Evolutionary conservation across 2,797 vertebrate species (phyloP).

Genomic region (Gallirallus australis): DNA sequence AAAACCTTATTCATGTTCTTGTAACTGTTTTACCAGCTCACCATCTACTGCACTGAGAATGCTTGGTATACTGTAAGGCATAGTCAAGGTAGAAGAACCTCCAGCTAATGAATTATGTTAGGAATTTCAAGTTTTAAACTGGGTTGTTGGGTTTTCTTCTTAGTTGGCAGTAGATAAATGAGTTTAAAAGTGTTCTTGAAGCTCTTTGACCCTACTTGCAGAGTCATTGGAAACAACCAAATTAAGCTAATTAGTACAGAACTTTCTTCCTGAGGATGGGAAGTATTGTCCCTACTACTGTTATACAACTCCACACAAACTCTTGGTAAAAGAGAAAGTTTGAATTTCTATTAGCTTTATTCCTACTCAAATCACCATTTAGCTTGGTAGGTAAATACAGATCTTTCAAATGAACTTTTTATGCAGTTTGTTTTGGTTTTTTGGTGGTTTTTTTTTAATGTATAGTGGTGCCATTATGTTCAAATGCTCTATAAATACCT

Average conservation of each 20-base stretch:
- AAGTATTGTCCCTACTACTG: not conserved
- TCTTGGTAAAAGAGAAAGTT: not conserved
- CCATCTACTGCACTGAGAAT: not conserved
- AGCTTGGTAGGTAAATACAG: not conserved
- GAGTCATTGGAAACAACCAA: not conserved
- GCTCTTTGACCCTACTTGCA: not conserved
- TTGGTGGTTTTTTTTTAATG: not conserved
- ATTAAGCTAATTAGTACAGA: not conserved
- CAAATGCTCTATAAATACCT: slow-evolving; percentile 4
- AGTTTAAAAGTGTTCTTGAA: not conserved
- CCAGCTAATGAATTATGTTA: not conserved
- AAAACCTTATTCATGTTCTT: not conserved
- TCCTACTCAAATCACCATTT: not conserved
- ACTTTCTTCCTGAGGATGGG: not conserved
- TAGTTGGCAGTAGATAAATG: not conserved
- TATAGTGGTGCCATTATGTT: slow-evolving; percentile 1
- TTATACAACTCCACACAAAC: not conserved
- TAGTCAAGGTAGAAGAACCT: not conserved
- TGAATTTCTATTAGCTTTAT: not conserved
- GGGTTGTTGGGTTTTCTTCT: not conserved
- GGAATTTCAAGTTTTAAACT: not conserved
- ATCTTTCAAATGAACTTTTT: not conserved
- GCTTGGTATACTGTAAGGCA: not conserved
- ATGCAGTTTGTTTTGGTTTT: not conserved
- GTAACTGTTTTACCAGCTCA: not conserved